Evolutionary conservation across 2,797 vertebrate species (phyloP).

Genomic region (Paramormyrops hopkinsi): DNA sequence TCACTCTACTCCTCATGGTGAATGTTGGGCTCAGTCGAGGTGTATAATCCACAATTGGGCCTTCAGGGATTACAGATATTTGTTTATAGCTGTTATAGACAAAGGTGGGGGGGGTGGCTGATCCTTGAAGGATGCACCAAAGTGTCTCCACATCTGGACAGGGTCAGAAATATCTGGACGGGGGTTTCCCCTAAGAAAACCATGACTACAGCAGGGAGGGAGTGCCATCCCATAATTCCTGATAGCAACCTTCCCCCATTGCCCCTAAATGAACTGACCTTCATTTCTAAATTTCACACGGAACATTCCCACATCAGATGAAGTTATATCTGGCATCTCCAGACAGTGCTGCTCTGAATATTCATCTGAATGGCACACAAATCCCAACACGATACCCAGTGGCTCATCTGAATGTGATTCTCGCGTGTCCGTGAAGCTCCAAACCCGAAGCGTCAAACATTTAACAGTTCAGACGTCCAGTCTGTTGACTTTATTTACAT

Average conservation of each 20-base stretch:
- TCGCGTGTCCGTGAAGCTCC: not conserved
- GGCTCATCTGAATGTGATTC: not conserved
- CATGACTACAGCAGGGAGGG: not conserved
- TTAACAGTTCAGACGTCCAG: conserved; percentile 12
- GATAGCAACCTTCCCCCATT: not conserved
- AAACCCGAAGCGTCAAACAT: not conserved
- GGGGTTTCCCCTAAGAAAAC: not conserved
- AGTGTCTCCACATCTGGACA: not conserved
- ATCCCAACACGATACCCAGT: not conserved
- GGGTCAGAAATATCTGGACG: not conserved
- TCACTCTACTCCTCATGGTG: not conserved
- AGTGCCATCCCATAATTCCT: not conserved
- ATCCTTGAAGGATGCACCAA: not conserved
- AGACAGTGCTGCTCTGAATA: not conserved
- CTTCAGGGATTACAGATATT: not conserved
- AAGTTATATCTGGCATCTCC: conserved; percentile 6
- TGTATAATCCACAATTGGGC: not conserved
- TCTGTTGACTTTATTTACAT: not conserved
- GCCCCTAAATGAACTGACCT: not conserved
- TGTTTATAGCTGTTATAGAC: not conserved
- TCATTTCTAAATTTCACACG: not conserved
- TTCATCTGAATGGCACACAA: not conserved
- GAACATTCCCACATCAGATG: not conserved
- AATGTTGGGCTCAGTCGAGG: not conserved
- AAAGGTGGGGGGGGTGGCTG: not conserved